These are phyloP conservation scores for Nipponia nippon DNA, from an alignment of 2,113 vertebrate genomes.

Conservation along the genomic window DNA sequence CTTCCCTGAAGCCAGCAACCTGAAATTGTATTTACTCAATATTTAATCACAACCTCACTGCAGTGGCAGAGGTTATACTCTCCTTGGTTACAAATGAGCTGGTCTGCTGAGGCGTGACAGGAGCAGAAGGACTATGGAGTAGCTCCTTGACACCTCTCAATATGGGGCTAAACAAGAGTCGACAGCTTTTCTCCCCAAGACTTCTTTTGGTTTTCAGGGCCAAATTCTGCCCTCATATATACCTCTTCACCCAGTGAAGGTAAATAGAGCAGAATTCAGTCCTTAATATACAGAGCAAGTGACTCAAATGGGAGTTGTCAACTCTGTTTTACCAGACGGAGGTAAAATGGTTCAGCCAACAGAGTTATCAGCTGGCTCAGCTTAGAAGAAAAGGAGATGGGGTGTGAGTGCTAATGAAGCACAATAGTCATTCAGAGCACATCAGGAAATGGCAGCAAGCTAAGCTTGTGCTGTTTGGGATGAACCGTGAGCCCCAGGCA, in stretches of 20 bases:
- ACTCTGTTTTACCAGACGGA: neutral
- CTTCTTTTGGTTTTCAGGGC: neutral
- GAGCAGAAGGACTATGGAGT: neutral
- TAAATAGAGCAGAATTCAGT: neutral
- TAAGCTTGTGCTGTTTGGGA: neutral
- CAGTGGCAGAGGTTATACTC: neutral
- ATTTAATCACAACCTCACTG: neutral
- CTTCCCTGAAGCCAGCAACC: neutral
- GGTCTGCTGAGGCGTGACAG: neutral
- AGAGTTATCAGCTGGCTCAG: neutral
- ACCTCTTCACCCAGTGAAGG: neutral
- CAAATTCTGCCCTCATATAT: neutral
- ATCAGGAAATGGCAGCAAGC: neutral
- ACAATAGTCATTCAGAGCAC: neutral
- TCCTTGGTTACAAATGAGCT: neutral
- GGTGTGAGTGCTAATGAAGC: neutral
- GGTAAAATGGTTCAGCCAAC: neutral
- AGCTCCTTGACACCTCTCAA: neutral
- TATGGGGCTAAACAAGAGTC: neutral
- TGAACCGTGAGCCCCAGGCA: neutral
- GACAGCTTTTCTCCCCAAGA: neutral
- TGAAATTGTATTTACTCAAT: constrained; percentile 13
- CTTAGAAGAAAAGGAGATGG: neutral
- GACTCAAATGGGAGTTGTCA: constrained; percentile 9
- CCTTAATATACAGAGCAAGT: neutral